Conservation (phyloP, 2,113 vertebrate genomes). For the Coptodon rendalli region DNA sequence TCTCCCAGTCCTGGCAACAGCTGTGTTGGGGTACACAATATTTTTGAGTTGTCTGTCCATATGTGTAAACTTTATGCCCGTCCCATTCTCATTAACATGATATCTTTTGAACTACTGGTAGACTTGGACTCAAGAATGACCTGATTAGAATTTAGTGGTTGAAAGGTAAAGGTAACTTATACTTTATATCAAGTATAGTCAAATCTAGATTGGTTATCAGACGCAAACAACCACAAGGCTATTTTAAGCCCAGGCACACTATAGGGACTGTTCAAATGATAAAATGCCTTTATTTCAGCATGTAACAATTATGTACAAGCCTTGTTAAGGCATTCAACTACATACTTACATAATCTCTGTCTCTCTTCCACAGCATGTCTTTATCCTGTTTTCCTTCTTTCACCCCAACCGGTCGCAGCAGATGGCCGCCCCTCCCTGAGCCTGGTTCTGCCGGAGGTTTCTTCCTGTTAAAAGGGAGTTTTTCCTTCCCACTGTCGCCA, state of each 20-base stretch:
- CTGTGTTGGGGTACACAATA: background rate
- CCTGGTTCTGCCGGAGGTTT: no score
- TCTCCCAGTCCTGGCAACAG: background rate
- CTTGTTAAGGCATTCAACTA: no score
- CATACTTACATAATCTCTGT: no score
- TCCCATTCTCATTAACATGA: background rate
- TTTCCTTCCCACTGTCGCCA: no score
- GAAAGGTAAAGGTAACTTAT: background rate
- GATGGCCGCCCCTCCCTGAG: no score
- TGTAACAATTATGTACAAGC: no score
- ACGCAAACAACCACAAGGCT: background rate
- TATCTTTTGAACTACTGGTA: background rate
- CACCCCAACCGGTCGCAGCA: no score
- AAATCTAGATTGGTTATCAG: background rate
- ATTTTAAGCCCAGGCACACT: background rate
- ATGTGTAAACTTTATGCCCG: accelerated
- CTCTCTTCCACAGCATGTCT: no score
- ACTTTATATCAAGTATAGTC: background rate
- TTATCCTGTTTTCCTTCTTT: no score
- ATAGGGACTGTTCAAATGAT: background rate
- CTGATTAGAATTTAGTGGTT: background rate
- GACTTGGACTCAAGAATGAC: background rate
- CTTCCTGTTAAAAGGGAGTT: no score
- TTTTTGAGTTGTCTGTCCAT: background rate
- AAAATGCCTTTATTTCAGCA: background rate